Conservation (phyloP, 2,888 invertebrate genomes). For the Eudasyphora cyanicolor region DNA sequence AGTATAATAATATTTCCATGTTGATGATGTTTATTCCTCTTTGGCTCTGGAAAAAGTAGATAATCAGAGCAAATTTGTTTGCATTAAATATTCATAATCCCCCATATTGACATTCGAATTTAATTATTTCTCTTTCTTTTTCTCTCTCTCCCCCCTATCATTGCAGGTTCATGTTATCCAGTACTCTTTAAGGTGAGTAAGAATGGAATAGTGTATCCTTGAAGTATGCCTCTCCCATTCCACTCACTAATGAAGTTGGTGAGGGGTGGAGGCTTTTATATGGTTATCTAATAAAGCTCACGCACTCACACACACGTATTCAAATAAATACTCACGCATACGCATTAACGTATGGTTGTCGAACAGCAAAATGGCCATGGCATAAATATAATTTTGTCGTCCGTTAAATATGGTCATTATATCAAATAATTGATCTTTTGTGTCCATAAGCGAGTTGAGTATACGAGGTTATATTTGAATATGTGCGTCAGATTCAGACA, state of each 20-base stretch:
- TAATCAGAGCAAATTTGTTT: slow-evolving; percentile 7
- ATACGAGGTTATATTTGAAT: not conserved
- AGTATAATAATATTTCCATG: no score
- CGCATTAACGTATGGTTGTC: no score
- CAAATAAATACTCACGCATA: no score
- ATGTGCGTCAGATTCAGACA: no score
- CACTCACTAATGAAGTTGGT: not conserved
- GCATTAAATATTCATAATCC: slow-evolving; percentile 1
- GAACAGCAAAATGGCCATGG: slow-evolving; percentile 11
- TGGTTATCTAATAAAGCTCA: not conserved
- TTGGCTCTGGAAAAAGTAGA: not conserved
- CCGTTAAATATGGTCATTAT: slow-evolving; percentile 6
- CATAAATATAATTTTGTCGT: not conserved
- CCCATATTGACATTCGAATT: not conserved
- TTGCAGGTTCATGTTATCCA: slow-evolving; percentile 63
- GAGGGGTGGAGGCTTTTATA: no score
- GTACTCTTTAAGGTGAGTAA: slow-evolving; percentile 58
- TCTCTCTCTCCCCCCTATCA: not conserved
- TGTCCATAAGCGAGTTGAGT: not conserved
- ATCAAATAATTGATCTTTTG: slow-evolving; percentile 52
- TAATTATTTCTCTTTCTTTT: slow-evolving; percentile 22
- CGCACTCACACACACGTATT: not conserved
- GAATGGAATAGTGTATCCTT: not conserved
- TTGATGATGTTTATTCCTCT: not conserved
- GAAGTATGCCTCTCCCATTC: not conserved